phyloP scores from a whole-genome alignment of 2,113 vertebrate genomes.

The Numenius arquata region DNA sequence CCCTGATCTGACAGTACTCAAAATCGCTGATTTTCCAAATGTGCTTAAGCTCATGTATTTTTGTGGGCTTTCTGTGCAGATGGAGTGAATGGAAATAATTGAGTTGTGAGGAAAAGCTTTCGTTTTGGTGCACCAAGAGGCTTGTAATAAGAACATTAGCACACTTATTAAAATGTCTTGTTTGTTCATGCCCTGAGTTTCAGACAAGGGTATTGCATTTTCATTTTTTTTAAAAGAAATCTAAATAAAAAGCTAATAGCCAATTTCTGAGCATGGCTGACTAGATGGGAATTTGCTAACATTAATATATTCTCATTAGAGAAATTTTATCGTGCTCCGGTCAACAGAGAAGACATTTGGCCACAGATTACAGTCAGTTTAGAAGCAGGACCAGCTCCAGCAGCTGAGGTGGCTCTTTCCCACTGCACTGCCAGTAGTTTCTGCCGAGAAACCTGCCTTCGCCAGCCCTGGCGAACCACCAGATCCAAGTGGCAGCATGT shows the following conservation, averaged over 20 bases:
- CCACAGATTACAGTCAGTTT: background rate
- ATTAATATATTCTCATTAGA: constrained; percentile 33
- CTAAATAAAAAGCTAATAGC: constrained; percentile 37
- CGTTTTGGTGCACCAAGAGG: background rate
- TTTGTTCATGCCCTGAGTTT: background rate
- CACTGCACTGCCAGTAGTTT: background rate
- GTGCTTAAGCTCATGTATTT: background rate
- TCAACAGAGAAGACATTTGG: background rate
- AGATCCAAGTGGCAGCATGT: background rate
- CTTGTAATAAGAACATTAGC: constrained; percentile 38
- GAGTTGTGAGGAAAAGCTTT: constrained; percentile 14
- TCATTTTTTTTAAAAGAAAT: background rate
- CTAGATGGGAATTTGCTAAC: constrained; percentile 1
- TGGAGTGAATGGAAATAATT: constrained; percentile 35
- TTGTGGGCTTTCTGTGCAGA: background rate
- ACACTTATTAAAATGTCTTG: constrained; percentile 50
- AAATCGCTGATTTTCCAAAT: background rate
- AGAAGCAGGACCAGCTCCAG: background rate
- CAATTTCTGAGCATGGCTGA: constrained; percentile 33
- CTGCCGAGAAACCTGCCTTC: background rate
- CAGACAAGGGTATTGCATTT: constrained; percentile 3
- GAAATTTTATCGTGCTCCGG: background rate
- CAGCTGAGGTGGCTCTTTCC: background rate
- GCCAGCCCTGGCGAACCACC: fast-evolving
- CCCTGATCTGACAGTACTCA: background rate